Conservation (phyloP, 2,113 vertebrate species). For the Pelecanus crispus region DNA sequence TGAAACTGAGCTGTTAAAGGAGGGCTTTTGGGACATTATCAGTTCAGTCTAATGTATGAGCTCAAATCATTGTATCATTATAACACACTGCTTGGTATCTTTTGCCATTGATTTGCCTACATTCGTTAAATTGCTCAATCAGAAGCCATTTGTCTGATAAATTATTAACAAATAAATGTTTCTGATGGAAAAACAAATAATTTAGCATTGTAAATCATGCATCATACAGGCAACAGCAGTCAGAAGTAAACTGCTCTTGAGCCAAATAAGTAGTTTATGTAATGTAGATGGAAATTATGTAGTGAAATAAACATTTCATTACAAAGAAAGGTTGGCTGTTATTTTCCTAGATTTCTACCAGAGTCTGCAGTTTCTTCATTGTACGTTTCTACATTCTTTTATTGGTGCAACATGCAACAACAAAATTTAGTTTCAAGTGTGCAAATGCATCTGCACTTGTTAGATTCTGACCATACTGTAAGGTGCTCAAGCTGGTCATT, state of each 20-base stretch:
- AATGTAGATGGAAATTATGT: not conserved
- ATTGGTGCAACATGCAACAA: not conserved
- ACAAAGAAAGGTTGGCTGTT: not conserved
- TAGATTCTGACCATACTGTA: not conserved
- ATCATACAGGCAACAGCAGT: not conserved
- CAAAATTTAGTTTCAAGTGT: not conserved
- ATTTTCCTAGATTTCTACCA: not conserved
- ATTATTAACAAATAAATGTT: slow-evolving; percentile 49
- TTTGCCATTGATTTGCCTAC: slow-evolving; percentile 15
- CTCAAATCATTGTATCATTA: not conserved
- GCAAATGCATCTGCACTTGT: not conserved
- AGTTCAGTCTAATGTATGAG: not conserved
- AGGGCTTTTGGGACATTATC: not conserved
- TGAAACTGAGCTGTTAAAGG: slow-evolving; percentile 21
- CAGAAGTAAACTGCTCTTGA: not conserved
- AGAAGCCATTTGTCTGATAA: slow-evolving; percentile 37
- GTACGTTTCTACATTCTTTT: not conserved
- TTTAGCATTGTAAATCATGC: not conserved
- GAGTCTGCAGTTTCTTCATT: not conserved
- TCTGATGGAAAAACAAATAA: not conserved
- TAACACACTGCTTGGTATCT: not conserved
- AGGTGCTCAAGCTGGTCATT: not conserved
- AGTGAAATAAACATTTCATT: not conserved
- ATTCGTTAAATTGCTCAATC: slow-evolving; percentile 28
- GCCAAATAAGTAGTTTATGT: not conserved